Base-by-base conservation (phyloP, 2,888 invertebrate genomes). In the Drepanosiphum platanoidis region DNA sequence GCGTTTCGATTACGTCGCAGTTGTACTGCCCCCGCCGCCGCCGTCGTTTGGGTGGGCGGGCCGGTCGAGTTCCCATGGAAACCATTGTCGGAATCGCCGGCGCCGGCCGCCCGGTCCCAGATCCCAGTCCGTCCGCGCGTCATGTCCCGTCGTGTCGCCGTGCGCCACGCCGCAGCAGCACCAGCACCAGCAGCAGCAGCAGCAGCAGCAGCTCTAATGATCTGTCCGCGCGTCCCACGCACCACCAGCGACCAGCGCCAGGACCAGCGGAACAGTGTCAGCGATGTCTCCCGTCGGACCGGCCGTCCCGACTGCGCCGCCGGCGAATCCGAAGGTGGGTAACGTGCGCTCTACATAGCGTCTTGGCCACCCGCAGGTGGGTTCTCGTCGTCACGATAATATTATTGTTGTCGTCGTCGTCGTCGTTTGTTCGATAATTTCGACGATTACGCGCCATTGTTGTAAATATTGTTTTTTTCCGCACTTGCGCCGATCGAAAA, bases 151-250 rank as follows among this genome's bases (percentile, higher is more conserved):
- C 61, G 61, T 61, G 27, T 61, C 61, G 27, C 11, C 61, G 27
- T 61, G 27, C n/a, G 52, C 52, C 52, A n/a, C 22, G 18, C n/a
- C n/a, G n/a, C n/a, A n/a, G n/a, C n/a, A n/a, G n/a, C n/a, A n/a
- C n/a, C n/a, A n/a, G n/a, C n/a, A n/a, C n/a, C n/a, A n/a, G n/a
- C n/a, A n/a, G n/a, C n/a, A 11, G 42, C 42, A 5, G 11, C 42
- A 5, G 42, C 42, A 42, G 11, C 15, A 68, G 7, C 11, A 79
- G 68, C 80, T 80, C 30, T 80, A 80, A 80, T 70, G 80, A 80
- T 80, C 70, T 70, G 58, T 52, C 36, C 7, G 3, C 34, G 27
- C 34, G 34, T 72, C 75, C 75, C 58, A 32, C 46, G 46, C 46
- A 13, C 74, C 52, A 52, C 52, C 52, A 5, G n/a, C 58, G 42